These are phyloP conservation scores for Datnioides undecimradiatus DNA, from an alignment of 2,113 vertebrate genomes.

Conservation along the genomic window DNA sequence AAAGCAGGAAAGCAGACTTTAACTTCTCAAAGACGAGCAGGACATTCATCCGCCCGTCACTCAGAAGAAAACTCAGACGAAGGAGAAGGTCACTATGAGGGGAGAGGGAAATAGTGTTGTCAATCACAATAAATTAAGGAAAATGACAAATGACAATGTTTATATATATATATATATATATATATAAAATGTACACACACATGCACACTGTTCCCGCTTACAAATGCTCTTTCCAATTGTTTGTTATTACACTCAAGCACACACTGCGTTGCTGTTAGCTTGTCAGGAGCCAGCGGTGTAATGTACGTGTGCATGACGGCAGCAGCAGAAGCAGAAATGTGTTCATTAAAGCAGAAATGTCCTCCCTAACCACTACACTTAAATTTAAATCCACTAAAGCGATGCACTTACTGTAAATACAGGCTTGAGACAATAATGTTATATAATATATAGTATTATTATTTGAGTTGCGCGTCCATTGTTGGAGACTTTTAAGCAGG, in stretches of 20 bases:
- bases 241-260: background rate
- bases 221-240: background rate
- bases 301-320: background rate
- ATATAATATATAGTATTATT: accelerated
- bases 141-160: background rate
- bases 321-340: background rate
- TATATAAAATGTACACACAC: background rate
- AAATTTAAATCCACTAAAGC: background rate
- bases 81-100: background rate
- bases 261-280: background rate
- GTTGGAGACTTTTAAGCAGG: background rate
- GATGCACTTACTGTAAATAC: background rate
- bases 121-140: constrained; percentile 11
- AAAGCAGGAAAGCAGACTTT: constrained; percentile 28
- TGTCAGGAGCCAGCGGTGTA: background rate
- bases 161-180: no score
- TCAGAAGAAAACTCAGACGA: background rate
- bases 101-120: background rate
- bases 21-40: constrained; percentile 45
- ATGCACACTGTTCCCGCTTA: background rate
- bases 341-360: background rate
- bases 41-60: background rate
- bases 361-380: background rate
- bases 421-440: no score
- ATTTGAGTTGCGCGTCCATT: no score